phyloP scores from a whole-genome alignment of 2,797 vertebrate genomes.

The Fundulus diaphanus region DNA sequence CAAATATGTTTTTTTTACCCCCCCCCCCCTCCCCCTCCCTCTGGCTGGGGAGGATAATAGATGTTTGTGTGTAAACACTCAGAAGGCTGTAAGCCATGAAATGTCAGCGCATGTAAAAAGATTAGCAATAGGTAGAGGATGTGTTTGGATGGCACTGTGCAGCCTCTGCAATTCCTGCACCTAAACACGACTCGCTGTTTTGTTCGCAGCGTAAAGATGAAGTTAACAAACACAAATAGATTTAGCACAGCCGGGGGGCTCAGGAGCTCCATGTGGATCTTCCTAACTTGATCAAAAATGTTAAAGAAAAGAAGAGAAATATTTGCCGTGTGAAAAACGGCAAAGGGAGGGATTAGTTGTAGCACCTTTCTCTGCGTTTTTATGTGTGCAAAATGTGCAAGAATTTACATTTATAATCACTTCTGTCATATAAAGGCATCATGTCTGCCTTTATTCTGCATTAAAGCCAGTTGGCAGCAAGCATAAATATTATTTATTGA shows the following conservation, averaged over 20 bases:
- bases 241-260: conserved; percentile 2
- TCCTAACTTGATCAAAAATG: not conserved
- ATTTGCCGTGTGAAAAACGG: not conserved
- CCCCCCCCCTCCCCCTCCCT: not conserved
- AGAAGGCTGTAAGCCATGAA: conserved; percentile 16
- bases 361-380: not conserved
- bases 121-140: conserved; percentile 23
- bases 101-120: conserved; percentile 32
- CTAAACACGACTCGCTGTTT: conserved; percentile 22
- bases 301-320: not conserved
- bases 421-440: not conserved
- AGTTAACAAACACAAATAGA: conserved; percentile 34
- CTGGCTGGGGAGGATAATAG: conserved; percentile 15
- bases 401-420: not conserved
- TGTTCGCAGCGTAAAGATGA: conserved; percentile 24
- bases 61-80: conserved; percentile 35
- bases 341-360: no score
- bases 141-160: conserved; percentile 1
- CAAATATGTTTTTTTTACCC: conserved; percentile 12
- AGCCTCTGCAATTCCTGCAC: conserved; percentile 19
- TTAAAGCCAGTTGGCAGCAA: not conserved
- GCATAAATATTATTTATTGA: not conserved
- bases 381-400: no score
- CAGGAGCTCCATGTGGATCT: not conserved
- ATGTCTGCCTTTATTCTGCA: not conserved